A percentile compares a stretch with the other conserved stretches of the same genome.
These are phyloP conservation scores for Agrotis segetum DNA, from an alignment of 2,888 invertebrate species.

Conservation along the genomic window DNA sequence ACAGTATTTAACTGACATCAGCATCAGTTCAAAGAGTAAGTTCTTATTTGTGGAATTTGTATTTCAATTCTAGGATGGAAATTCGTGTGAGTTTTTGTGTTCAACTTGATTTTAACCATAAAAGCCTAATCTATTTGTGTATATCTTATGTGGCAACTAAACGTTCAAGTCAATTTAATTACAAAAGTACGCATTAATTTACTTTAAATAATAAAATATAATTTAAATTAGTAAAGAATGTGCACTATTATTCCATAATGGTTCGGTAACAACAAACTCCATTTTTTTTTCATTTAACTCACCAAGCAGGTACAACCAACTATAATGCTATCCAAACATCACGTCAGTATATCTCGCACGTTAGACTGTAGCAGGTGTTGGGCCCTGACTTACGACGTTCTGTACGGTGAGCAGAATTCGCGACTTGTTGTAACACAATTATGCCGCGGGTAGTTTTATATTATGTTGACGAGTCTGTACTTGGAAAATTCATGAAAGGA, in stretches of 20 bases:
- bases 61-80: not conserved
- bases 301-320: too few species aligned
- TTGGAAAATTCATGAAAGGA: constrained; percentile 18
- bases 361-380: constrained; percentile 84
- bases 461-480: constrained; percentile 48
- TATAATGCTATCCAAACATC: constrained; percentile 34
- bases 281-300: too few species aligned
- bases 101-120: too few species aligned
- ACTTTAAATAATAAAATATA: too few species aligned
- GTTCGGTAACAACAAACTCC: not conserved
- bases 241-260: not conserved
- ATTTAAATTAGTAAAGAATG: too few species aligned
- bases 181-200: too few species aligned
- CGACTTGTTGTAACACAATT: constrained; percentile 61
- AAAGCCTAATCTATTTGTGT: too few species aligned
- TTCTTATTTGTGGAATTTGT: fast-evolving
- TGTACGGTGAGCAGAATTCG: constrained; percentile 60
- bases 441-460: constrained; percentile 64
- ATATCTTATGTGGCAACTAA: too few species aligned
- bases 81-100: too few species aligned
- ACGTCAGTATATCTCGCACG: constrained; percentile 61
- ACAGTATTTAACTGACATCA: not conserved
- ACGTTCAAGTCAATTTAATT: too few species aligned
- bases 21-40: not conserved
- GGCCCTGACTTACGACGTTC: constrained; percentile 79